These are phyloP conservation scores for Platichthys flesus DNA, from an alignment of 2,113 vertebrate species.

Conservation along the genomic window DNA sequence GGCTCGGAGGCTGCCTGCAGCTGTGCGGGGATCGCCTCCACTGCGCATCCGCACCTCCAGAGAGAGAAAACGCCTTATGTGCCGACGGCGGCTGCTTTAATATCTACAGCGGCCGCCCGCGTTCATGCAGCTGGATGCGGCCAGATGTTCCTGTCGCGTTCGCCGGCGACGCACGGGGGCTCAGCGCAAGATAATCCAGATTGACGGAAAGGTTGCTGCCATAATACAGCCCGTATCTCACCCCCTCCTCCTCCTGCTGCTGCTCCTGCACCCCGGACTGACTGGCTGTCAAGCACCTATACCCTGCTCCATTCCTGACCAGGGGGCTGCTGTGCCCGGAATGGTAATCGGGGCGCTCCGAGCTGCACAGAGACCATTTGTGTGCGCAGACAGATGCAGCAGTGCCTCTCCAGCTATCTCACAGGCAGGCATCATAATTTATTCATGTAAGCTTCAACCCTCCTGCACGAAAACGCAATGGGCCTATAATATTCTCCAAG, in stretches of 20 bases:
- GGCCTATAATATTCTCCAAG: conserved; percentile 28
- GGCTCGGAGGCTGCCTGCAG: conserved; percentile 69
- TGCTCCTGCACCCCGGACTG: conserved; percentile 55
- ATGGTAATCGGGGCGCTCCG: conserved; percentile 77
- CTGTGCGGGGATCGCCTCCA: conserved; percentile 71
- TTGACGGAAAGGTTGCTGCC: conserved; percentile 73
- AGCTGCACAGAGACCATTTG: conserved; percentile 78
- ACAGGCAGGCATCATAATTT: conserved; percentile 75
- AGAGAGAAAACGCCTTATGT: conserved; percentile 79
- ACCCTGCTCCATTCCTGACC: conserved; percentile 78
- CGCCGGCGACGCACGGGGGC: conserved; percentile 56
- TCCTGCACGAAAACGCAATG: conserved; percentile 53
- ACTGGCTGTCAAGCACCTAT: conserved; percentile 62
- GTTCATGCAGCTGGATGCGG: conserved; percentile 34
- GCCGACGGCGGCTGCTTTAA: conserved; percentile 54
- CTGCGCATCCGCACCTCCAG: conserved; percentile 77
- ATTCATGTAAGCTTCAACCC: conserved; percentile 73
- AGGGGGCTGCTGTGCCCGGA: conserved; percentile 75
- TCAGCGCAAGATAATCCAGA: conserved; percentile 78
- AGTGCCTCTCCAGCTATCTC: conserved; percentile 73
- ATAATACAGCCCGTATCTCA: conserved; percentile 32
- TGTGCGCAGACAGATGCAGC: conserved; percentile 79
- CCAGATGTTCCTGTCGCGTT: conserved; percentile 78
- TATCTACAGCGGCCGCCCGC: conserved; percentile 33
- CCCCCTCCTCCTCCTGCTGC: background rate